Base-by-base conservation (phyloP, 2,113 vertebrate species). In the Arenaria interpres region DNA sequence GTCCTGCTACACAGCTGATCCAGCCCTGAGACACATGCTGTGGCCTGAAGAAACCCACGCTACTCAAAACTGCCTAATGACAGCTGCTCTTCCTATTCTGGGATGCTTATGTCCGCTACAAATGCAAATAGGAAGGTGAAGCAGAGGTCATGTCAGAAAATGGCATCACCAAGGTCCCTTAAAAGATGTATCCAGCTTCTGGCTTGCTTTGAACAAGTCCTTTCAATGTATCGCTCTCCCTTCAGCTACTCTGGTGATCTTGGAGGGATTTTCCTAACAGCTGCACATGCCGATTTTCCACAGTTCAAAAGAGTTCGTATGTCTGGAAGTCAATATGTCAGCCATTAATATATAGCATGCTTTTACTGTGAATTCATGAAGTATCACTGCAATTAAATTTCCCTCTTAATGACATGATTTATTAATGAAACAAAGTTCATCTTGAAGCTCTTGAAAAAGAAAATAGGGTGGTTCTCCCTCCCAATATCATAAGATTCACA, bases 381-480 rank as follows among this genome's bases (percentile, higher is more conserved):
- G 73, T 90, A 91, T 82, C 80, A 41, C 72, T 60, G 80, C 85
- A 92, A 92, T 96, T 94, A 95, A 94, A 93, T 80, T 96, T 92
- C 30, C 30, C 69, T 59, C 45, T 51, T 95, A 95, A 93, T 96
- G 64, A 85, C 75, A 86, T 83, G 89, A 92, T 89, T 97, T 97
- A 96, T 96, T 95, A 92, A 94, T 91, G 90, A 97, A 91, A 84
- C 35, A 90, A 96, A 62, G 54, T 90, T 96, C 53, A 63, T 80
- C 15, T 24, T 41, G 53, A 95, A 80, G 53, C 64, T 95, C 59
- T 88, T 96, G 68, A 89, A 89, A 96, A 94, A 82, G 51, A 95
- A 95, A 94, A 54, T 63, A 84, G 46, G 15, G 75, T 89, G 48
- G 90, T 93, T 96, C 51, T 92, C 28, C 28, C 57, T 60, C 51